phyloP scores from a whole-genome alignment of 2,888 invertebrate genomes.

The Mamestra brassicae region DNA sequence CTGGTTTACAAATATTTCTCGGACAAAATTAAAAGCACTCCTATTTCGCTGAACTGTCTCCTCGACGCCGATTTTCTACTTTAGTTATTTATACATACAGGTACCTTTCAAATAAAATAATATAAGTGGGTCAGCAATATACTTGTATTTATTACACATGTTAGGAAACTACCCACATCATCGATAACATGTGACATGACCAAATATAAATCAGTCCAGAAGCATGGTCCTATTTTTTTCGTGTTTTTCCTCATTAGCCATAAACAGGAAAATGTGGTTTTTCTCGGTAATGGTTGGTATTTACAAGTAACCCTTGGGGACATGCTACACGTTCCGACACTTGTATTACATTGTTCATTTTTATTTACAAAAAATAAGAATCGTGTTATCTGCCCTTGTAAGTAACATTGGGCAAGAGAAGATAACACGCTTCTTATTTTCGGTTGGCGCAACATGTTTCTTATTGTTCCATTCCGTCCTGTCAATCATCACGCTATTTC shows the following conservation, averaged over 20 bases:
- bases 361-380: neutral
- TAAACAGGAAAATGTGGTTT: conserved; percentile 35
- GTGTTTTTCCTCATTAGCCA: conserved; percentile 25
- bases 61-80: conserved; percentile 5
- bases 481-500: neutral
- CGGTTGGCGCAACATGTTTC: neutral
- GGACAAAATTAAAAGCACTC: conserved; percentile 20
- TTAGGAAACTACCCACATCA: neutral
- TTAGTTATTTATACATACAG: conserved; percentile 21
- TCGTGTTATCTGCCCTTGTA: neutral
- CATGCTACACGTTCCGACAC: neutral
- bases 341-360: neutral
- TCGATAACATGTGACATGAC: conserved; percentile 8
- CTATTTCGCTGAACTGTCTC: conserved; percentile 7
- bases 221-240: conserved; percentile 1
- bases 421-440: no score
- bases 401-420: no score
- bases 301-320: neutral
- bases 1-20: conserved; percentile 13
- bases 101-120: no score
- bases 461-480: neutral
- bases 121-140: conserved; percentile 3
- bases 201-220: conserved; percentile 12
- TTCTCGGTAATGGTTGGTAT: conserved; percentile 16
- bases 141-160: neutral